A percentile compares a stretch with the other conserved stretches of the same genome.
phyloP scores from a whole-genome alignment of 23 tunicate genomes.

The Trididemnum clinides region DNA sequence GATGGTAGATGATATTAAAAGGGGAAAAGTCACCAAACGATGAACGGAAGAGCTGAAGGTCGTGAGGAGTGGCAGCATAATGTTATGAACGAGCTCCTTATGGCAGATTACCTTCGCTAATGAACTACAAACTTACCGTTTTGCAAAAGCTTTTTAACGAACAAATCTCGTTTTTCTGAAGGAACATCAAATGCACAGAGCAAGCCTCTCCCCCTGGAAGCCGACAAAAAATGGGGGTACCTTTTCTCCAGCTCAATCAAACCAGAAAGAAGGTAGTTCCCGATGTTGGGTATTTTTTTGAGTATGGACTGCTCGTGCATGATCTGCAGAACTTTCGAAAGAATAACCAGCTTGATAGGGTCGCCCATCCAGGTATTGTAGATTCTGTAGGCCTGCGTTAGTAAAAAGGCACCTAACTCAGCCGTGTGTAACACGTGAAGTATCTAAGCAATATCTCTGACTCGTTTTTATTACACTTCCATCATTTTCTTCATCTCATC shows the following conservation, averaged over 20 bases:
- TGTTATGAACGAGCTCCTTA: too few relatives aligned
- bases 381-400: constrained; percentile 44
- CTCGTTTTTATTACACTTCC: too few relatives aligned
- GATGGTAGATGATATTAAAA: too few relatives aligned
- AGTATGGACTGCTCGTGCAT: constrained; percentile 7
- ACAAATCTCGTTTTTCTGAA: constrained; percentile 9
- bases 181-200: constrained; percentile 24
- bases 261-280: constrained; percentile 34
- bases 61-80: too few relatives aligned
- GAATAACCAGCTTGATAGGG: constrained; percentile 52
- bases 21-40: too few relatives aligned
- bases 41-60: too few relatives aligned
- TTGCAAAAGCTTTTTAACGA: constrained; percentile 16
- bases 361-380: constrained; percentile 86
- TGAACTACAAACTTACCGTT: too few relatives aligned
- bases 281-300: constrained; percentile 11
- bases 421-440: too few relatives aligned
- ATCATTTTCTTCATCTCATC: too few relatives aligned
- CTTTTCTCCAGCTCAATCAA: constrained; percentile 37
- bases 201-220: constrained; percentile 51
- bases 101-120: too few relatives aligned
- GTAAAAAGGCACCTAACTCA: too few relatives aligned
- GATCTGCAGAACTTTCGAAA: constrained; percentile 42
- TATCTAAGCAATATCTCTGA: too few relatives aligned
- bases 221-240: constrained; percentile 2